Conservation (phyloP, 2,888 invertebrate genomes). For the Drosophila mettleri region DNA sequence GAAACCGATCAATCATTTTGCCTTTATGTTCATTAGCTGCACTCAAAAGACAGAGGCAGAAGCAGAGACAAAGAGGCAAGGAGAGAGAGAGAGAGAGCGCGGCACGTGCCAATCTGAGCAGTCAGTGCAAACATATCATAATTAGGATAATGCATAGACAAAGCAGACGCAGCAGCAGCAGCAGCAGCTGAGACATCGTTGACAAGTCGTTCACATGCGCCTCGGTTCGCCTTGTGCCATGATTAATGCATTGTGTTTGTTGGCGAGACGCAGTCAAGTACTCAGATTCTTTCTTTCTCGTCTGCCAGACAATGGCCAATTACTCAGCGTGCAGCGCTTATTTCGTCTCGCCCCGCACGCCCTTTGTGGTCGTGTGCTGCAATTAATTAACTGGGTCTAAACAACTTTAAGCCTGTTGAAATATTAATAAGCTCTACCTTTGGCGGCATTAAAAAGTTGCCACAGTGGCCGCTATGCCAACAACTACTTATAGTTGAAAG, state of each 20-base stretch:
- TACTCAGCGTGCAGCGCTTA: conserved; percentile 22
- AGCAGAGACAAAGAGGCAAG: too few relatives aligned
- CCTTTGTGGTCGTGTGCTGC: conserved; percentile 14
- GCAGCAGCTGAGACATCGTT: conserved; percentile 37
- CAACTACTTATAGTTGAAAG: conserved; percentile 26
- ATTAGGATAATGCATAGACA: conserved; percentile 70
- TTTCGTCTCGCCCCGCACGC: neutral
- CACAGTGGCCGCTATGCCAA: conserved; percentile 9
- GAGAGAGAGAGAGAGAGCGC: neutral
- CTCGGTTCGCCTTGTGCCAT: conserved; percentile 45
- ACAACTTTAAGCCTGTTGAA: conserved; percentile 21
- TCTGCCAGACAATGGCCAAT: conserved; percentile 43
- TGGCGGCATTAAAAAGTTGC: conserved; percentile 48
- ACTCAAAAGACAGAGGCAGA: neutral
- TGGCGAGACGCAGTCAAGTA: conserved; percentile 44
- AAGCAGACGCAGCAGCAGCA: conserved; percentile 20
- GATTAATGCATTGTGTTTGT: conserved; percentile 65
- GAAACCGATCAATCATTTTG: conserved; percentile 51
- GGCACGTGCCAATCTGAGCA: conserved; percentile 54
- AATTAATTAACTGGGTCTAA: conserved; percentile 38
- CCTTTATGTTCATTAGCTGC: conserved; percentile 29
- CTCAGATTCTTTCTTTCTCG: conserved; percentile 21
- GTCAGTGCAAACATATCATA: conserved; percentile 49
- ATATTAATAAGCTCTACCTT: conserved; percentile 31
- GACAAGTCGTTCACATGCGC: conserved; percentile 57